Percentiles rank a stretch among this genome's conserved stretches.
Evolutionary conservation across 2,113 vertebrate species (phyloP).

Genomic region (Alligator mississippiensis): DNA sequence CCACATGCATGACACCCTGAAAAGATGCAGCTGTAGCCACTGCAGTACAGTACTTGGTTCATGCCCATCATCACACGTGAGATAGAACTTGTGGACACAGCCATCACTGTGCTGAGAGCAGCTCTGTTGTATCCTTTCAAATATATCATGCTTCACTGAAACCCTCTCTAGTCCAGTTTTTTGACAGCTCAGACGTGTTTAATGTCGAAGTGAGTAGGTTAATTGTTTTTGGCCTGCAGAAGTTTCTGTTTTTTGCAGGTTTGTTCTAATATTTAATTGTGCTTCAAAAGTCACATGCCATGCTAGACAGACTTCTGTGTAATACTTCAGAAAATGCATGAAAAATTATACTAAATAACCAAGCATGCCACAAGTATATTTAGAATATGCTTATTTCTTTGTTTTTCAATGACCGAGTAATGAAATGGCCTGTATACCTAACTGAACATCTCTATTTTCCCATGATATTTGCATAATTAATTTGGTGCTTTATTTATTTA

Average conservation of each 20-base stretch:
- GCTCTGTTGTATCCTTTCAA: no score
- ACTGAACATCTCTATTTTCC: background rate
- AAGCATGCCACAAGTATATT: background rate
- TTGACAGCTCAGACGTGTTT: background rate
- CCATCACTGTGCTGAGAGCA: no score
- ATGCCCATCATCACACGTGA: no score
- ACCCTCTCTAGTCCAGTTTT: no score
- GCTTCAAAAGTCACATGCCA: background rate
- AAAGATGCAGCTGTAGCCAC: no score
- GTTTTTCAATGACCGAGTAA: no score
- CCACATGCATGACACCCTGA: no score
- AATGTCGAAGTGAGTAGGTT: background rate
- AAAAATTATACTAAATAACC: slow-evolving; percentile 14
- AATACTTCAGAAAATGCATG: background rate
- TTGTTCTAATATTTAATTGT: background rate
- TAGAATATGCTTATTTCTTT: no score
- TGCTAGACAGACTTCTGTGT: background rate
- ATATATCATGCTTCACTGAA: no score
- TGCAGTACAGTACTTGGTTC: no score
- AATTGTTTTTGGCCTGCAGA: background rate
- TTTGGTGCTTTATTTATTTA: background rate
- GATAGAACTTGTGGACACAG: no score
- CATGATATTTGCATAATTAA: background rate
- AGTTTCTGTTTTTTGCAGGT: background rate
- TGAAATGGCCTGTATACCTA: no score